Conservation (phyloP, 2,888 invertebrate species). For the Hyles lineata region DNA sequence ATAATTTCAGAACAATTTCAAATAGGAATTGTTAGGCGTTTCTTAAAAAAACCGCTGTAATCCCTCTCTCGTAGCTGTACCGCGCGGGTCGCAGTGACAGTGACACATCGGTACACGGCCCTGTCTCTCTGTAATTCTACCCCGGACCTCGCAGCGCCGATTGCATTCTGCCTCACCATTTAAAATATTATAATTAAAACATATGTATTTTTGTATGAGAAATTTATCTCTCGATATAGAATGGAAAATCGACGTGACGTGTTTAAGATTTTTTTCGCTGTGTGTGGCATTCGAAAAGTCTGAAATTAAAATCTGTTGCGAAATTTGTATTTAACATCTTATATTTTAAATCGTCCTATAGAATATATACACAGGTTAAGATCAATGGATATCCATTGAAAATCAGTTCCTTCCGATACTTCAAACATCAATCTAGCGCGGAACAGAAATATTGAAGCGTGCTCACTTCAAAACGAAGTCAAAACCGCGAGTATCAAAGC, state of each 20-base stretch:
- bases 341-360: not conserved
- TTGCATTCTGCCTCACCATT: slow-evolving; percentile 33
- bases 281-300: no score
- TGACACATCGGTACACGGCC: slow-evolving; percentile 85
- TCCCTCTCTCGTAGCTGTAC: slow-evolving; percentile 60
- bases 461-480: slow-evolving; percentile 76
- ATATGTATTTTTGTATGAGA: not conserved
- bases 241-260: not conserved
- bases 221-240: not conserved
- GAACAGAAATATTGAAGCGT: slow-evolving; percentile 62
- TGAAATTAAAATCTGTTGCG: no score
- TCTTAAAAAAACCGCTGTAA: slow-evolving; percentile 77
- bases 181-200: slow-evolving; percentile 5
- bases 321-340: no score
- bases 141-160: slow-evolving; percentile 57
- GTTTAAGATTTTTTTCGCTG: not conserved
- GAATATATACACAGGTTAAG: not conserved
- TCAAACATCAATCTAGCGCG: slow-evolving; percentile 32
- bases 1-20: not conserved
- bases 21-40: slow-evolving; percentile 61
- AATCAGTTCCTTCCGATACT: slow-evolving; percentile 29
- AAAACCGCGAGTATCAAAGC: slow-evolving; percentile 81
- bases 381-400: not conserved
- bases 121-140: slow-evolving; percentile 82
- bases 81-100: slow-evolving; percentile 77